Conservation (phyloP, 2,113 vertebrate species). For the Struthidea cinerea region DNA sequence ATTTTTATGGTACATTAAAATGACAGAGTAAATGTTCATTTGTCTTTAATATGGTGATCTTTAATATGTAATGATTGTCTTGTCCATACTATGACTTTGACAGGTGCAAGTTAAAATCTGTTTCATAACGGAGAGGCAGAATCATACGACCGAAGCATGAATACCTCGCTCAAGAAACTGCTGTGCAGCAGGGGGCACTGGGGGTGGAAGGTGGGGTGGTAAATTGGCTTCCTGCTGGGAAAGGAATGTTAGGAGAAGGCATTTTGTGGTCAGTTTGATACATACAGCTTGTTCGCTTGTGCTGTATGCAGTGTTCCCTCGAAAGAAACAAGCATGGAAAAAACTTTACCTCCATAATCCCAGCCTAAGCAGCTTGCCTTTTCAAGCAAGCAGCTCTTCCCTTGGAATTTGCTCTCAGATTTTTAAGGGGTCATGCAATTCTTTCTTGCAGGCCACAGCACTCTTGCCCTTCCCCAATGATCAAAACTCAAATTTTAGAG, state of each 20-base stretch:
- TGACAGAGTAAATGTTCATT: background rate
- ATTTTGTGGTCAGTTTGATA: background rate
- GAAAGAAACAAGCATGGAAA: background rate
- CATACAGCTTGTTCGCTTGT: background rate
- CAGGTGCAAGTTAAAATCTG: background rate
- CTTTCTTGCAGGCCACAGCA: background rate
- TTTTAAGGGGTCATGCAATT: background rate
- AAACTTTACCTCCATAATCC: background rate
- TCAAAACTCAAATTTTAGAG: background rate
- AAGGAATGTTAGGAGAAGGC: background rate
- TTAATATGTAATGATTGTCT: background rate
- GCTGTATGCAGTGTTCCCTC: background rate
- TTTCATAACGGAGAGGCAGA: background rate
- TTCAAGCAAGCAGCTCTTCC: background rate
- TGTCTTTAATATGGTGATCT: background rate
- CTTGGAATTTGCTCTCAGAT: background rate
- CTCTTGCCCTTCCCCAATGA: background rate
- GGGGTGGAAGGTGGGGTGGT: rapidly evolving
- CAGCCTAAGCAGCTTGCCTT: background rate
- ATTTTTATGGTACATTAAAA: background rate
- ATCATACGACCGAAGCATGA: background rate
- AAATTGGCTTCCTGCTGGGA: background rate
- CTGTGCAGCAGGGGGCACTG: background rate
- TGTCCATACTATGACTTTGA: background rate
- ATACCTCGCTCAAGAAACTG: background rate